Base-by-base conservation (phyloP, 2,888 invertebrate species). In the Harpalus rubripes region DNA sequence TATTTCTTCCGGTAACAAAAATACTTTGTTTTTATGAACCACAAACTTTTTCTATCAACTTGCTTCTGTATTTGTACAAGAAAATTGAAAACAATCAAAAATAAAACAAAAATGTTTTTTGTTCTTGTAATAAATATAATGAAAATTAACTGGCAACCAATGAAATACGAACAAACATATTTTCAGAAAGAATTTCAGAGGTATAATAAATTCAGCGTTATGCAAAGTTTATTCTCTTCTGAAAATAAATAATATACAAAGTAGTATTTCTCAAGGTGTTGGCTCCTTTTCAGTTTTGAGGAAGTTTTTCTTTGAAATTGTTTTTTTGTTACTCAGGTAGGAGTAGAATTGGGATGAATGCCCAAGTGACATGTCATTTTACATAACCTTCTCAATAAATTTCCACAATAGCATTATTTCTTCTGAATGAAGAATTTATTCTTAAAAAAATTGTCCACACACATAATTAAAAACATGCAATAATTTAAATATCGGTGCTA, bases 211-310 rank as follows among this genome's bases (percentile, higher is more conserved):
- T 68, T 74, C 12, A 74, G 12, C 44, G 72, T 74, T 74, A 74
- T 74, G 72, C 44, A 74, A 74, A 18, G 59, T 58, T 78, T 78
- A 78, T 78, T n/a, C 32, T 78, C 59, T 58, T 63, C 80, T 65
- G 39, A 44, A 81, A 65, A 81, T 81, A 81, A 81, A 81, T 81
- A 63, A 65, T 81, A 81, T 44, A 61, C 52, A 81, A 63, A 63
- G 52, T 44, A 80, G n/a, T 61, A 41, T 81, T 16, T 63, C 52
- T 65, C 65, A 81, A 65, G 80, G 59, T 61, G 80, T 61, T 80
- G 81, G 81, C 65, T 74, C 44, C 26, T n/a, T 74, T 74, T 74
- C 72, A 61, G 41, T 59, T 41, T 79, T 52, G 15, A 10, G 7
- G 79, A 61, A 61, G 79, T 79, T 79, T 32, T 52, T 74, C 72